Evolutionary conservation across 2,113 vertebrate species (phyloP), one percentile per base, ranked within the genome.

Genomic region (Gopherus flavomarginatus): DNA sequence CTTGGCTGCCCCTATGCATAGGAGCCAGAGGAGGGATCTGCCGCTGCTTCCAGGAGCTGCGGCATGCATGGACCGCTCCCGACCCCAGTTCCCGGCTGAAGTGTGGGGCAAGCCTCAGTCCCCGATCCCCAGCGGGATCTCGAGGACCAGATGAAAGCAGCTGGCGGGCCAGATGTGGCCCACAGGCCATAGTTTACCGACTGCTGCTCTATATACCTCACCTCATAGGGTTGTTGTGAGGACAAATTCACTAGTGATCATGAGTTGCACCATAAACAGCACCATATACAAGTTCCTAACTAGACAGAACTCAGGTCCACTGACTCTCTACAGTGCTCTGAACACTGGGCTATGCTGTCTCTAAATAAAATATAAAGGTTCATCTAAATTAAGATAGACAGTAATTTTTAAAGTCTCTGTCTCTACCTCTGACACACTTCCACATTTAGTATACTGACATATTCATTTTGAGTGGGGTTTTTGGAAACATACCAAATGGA

Each of bases 311-410:
- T 1, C 5, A 21, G 47, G 31, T 53, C 1, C 1, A 13, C 47
- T 59, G 31, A 21, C 0, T 5, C 35, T 38, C 8, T 38, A 69
- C 17, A 19, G 4, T 65, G 65, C 35, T 19, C 35, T 16, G 31
- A n/a, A 69, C 4, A 69, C 17, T n/a, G 35, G 47, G 1, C 14
- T 57, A 31, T 0, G 1, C 0, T 11, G 81, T 79, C 82, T 91
- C 86, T 86, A 75, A 35, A 86, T 77, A 81, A 94, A 54, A 7
- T 44, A 14, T 4, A 57, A 38, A 92, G 85, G 89, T 1, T 83
- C 87, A 86, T 92, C 49, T 95, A 97, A 96, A 87, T 90, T 95
- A 93, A 93, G 92, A 24, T 11, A 83, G 16, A 2, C 14, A 44
- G 62, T 56, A 10, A n/a, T 86, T 85, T 62, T 96, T 77, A 5